These are phyloP conservation scores for Dinocampus coccinellae DNA, from an alignment of 2,888 invertebrate species.

Conservation along the genomic window DNA sequence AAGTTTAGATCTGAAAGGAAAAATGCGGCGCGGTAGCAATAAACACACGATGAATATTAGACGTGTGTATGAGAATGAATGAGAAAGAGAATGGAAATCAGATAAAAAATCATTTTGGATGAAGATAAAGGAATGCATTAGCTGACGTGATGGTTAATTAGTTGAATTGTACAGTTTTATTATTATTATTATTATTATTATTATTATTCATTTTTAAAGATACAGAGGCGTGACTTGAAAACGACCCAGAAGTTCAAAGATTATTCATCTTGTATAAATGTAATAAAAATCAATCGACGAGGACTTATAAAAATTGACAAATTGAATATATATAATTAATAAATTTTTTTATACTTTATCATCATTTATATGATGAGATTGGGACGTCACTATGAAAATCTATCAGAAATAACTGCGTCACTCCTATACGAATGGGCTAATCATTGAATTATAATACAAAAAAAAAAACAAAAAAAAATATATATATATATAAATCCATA, in stretches of 20 bases:
- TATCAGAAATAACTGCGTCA: too few relatives aligned
- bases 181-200: too few relatives aligned
- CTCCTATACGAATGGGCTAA: too few relatives aligned
- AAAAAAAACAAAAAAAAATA: too few relatives aligned
- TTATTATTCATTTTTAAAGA: constrained; percentile 51
- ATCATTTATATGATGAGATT: too few relatives aligned
- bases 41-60: constrained; percentile 20
- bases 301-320: not conserved
- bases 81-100: constrained; percentile 47
- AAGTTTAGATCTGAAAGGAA: constrained; percentile 29
- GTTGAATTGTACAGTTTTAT: constrained; percentile 36
- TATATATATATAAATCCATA: not conserved
- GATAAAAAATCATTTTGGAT: constrained; percentile 51
- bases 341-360: not conserved
- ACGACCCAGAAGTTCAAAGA: not conserved
- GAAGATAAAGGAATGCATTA: constrained; percentile 63
- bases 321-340: not conserved
- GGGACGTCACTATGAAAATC: too few relatives aligned
- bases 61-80: not conserved
- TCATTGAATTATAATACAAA: too few relatives aligned
- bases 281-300: not conserved
- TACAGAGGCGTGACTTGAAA: constrained; percentile 52
- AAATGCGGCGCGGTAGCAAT: constrained; percentile 13
- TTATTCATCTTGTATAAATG: constrained; percentile 1
- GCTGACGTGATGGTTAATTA: constrained; percentile 60